phyloP scores from a whole-genome alignment of 2,888 invertebrate species.

The Diplazon laetatorius region DNA sequence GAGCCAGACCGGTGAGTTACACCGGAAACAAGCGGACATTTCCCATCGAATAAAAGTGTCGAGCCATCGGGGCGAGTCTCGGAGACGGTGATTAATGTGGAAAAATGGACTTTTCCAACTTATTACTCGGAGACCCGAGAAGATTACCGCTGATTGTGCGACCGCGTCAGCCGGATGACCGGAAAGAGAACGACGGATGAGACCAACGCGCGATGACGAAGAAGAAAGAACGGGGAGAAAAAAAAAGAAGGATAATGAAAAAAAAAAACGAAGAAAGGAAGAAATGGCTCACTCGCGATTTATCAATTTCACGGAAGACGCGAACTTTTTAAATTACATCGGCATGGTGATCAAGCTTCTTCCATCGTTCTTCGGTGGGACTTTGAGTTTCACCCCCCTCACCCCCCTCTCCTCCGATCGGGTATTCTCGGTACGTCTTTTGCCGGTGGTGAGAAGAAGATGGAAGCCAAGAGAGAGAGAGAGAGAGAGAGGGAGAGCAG shows the following conservation, averaged over 20 bases:
- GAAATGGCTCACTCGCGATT: conserved; percentile 70
- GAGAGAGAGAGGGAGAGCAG: conserved; percentile 18
- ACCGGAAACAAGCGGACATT: background rate
- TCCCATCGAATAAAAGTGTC: conserved; percentile 41
- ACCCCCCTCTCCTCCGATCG: too few relatives aligned
- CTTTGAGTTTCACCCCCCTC: background rate
- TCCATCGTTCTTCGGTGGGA: conserved; percentile 37
- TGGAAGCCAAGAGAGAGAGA: too few relatives aligned
- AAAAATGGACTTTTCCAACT: conserved; percentile 66
- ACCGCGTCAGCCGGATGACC: conserved; percentile 37
- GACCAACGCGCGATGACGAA: too few relatives aligned
- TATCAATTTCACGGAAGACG: conserved; percentile 77
- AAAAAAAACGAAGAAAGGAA: conserved; percentile 22
- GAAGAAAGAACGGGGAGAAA: conserved; percentile 8
- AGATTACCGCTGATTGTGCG: conserved; percentile 67
- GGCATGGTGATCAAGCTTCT: conserved; percentile 71
- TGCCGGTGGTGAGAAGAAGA: background rate
- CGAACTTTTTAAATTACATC: conserved; percentile 79
- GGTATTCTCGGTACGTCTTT: conserved; percentile 3
- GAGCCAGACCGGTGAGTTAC: conserved; percentile 12
- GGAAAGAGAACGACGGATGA: background rate
- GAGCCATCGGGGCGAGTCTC: conserved; percentile 40
- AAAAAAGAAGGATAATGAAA: conserved; percentile 20
- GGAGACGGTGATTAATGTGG: conserved; percentile 62
- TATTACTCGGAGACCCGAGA: conserved; percentile 59